These are phyloP conservation scores for Gymnogyps californianus DNA, from an alignment of 2,113 vertebrate genomes.

Conservation along the genomic window DNA sequence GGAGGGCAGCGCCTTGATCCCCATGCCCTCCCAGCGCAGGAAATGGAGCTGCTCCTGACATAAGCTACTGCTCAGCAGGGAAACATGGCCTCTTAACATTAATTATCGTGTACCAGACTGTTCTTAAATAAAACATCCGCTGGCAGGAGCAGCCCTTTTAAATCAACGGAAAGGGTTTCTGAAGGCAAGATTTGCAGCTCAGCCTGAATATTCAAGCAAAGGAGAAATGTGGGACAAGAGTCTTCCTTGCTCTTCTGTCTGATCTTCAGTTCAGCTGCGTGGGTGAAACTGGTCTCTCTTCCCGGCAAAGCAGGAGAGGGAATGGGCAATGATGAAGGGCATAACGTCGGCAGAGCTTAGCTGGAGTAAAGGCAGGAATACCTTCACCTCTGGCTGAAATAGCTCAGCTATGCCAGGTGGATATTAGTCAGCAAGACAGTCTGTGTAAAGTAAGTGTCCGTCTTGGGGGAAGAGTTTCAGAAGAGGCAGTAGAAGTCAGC, in stretches of 20 bases:
- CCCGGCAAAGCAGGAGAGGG: background rate
- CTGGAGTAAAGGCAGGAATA: background rate
- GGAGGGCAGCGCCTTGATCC: background rate
- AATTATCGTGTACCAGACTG: background rate
- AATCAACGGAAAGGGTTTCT: background rate
- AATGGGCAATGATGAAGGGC: background rate
- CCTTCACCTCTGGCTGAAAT: background rate
- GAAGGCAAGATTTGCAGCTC: background rate
- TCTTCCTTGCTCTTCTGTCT: background rate
- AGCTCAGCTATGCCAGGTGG: background rate
- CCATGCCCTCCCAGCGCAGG: background rate
- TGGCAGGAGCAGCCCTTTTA: background rate
- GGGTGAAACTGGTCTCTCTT: background rate
- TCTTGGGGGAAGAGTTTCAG: background rate
- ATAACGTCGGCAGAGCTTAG: background rate
- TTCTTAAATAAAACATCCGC: conserved; percentile 29
- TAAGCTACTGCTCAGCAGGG: conserved; percentile 27
- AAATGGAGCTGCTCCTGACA: conserved; percentile 8
- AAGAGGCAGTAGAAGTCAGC: background rate
- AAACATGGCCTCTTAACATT: conserved; percentile 30
- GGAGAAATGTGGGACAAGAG: background rate
- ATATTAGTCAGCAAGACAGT: background rate
- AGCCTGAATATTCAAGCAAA: background rate
- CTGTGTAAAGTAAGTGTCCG: background rate
- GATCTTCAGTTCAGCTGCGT: background rate